These are phyloP conservation scores for Zosterops japonicus DNA, from an alignment of 2,113 vertebrate genomes.

Conservation along the genomic window DNA sequence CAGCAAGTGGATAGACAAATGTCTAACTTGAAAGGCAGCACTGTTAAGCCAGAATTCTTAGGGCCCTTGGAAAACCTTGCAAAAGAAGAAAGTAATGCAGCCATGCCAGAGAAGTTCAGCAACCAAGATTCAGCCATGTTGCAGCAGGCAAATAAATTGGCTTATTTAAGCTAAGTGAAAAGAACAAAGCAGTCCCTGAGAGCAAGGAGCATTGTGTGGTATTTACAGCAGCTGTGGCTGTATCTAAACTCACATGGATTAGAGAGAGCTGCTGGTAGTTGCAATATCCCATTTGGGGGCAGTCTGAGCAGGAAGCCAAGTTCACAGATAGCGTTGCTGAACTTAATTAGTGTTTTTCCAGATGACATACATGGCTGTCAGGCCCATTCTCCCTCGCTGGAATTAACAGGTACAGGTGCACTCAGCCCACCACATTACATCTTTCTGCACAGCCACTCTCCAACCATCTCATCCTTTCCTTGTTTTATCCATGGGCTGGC, in stretches of 20 bases:
- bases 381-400: not conserved
- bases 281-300: too few relatives aligned
- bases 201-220: not conserved
- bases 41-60: not conserved
- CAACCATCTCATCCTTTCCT: not conserved
- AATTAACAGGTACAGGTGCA: not conserved
- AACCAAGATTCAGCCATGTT: not conserved
- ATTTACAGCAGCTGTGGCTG: not conserved
- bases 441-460: not conserved
- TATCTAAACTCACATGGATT: not conserved
- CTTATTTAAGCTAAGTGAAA: not conserved
- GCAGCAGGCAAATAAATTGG: not conserved
- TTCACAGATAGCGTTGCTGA: not conserved
- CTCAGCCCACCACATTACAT: accelerated
- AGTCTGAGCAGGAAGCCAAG: not conserved
- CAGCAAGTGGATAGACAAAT: not conserved
- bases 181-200: not conserved
- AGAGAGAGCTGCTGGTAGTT: not conserved
- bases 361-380: not conserved
- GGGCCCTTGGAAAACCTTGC: not conserved
- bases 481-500: not conserved
- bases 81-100: not conserved
- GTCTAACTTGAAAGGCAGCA: not conserved
- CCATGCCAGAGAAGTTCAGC: not conserved
- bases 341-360: not conserved